phyloP scores from a whole-genome alignment of 2,113 vertebrate species.

The Percopsis transmontana region DNA sequence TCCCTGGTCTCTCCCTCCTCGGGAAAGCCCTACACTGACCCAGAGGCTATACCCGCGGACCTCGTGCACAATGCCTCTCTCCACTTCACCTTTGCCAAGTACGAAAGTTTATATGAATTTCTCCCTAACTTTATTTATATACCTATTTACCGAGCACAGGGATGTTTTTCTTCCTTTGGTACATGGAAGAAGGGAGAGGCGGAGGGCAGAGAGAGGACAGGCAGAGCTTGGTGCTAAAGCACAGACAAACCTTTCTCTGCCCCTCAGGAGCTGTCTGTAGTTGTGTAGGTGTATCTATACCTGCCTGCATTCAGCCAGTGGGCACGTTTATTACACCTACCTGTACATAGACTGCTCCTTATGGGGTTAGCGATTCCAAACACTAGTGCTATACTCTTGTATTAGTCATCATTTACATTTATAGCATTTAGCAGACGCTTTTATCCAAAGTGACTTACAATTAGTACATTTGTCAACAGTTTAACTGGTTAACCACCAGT shows the following conservation, averaged over 20 bases:
- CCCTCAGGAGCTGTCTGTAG: constrained; percentile 25
- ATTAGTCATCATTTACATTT: too few species aligned
- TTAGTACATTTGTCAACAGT: too few species aligned
- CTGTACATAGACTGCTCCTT: too few species aligned
- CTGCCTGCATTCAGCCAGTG: not conserved
- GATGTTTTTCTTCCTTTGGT: constrained; percentile 35
- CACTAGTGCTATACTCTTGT: too few species aligned
- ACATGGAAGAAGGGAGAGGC: constrained; percentile 16
- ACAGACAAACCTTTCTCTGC: constrained; percentile 54
- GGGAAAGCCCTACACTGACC: constrained; percentile 72
- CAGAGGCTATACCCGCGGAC: constrained; percentile 83
- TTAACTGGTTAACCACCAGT: too few species aligned
- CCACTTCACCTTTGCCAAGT: constrained; percentile 84
- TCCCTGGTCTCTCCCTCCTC: constrained; percentile 81
- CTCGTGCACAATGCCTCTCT: constrained; percentile 87
- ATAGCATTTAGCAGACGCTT: too few species aligned
- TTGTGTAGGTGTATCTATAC: constrained; percentile 1
- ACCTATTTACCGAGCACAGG: constrained; percentile 9
- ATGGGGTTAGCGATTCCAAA: too few species aligned
- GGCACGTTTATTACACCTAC: not conserved
- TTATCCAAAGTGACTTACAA: too few species aligned
- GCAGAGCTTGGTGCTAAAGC: constrained; percentile 30
- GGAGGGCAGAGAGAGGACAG: constrained; percentile 27
- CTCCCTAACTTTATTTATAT: constrained; percentile 21
- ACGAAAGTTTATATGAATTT: constrained; percentile 45